Percentiles rank a stretch among this genome's conserved stretches.
These are phyloP conservation scores for Druceiella hillmani DNA, from an alignment of 2,888 invertebrate genomes.

Conservation along the genomic window DNA sequence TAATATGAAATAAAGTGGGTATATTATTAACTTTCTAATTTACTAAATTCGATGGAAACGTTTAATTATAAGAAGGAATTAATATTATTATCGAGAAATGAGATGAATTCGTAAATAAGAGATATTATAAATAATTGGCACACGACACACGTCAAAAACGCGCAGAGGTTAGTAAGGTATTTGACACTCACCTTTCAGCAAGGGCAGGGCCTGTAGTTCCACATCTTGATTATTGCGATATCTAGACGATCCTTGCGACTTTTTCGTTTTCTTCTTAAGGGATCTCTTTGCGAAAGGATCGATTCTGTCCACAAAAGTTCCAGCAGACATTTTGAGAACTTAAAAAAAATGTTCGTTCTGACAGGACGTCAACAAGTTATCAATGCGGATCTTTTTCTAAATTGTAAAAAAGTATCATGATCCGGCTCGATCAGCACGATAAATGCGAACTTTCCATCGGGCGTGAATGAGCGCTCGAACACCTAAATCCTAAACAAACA, in stretches of 20 bases:
- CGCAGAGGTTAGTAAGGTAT: conserved; percentile 13
- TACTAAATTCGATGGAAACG: no score
- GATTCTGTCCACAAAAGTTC: conserved; percentile 97
- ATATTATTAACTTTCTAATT: no score
- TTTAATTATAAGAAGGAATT: no score
- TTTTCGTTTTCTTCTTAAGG: conserved; percentile 96
- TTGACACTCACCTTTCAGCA: conserved; percentile 92
- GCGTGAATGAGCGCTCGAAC: conserved; percentile 23
- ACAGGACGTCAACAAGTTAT: conserved; percentile 47
- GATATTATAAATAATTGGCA: not conserved
- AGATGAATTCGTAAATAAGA: no score
- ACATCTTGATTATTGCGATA: conserved; percentile 98
- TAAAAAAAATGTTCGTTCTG: conserved; percentile 48
- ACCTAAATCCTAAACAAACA: conserved; percentile 52
- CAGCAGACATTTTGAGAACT: conserved; percentile 59
- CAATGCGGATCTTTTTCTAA: conserved; percentile 49
- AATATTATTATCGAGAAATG: no score
- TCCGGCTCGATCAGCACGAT: conserved; percentile 46
- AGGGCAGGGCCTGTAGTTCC: conserved; percentile 92
- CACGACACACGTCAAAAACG: not conserved
- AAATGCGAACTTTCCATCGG: conserved; percentile 47
- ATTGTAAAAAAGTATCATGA: conserved; percentile 47
- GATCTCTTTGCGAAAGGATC: conserved; percentile 99
- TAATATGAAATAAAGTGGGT: no score
- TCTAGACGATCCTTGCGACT: conserved; percentile 97